These are phyloP conservation scores for Limenitis camilla DNA, from an alignment of 2,888 invertebrate genomes.

Conservation along the genomic window DNA sequence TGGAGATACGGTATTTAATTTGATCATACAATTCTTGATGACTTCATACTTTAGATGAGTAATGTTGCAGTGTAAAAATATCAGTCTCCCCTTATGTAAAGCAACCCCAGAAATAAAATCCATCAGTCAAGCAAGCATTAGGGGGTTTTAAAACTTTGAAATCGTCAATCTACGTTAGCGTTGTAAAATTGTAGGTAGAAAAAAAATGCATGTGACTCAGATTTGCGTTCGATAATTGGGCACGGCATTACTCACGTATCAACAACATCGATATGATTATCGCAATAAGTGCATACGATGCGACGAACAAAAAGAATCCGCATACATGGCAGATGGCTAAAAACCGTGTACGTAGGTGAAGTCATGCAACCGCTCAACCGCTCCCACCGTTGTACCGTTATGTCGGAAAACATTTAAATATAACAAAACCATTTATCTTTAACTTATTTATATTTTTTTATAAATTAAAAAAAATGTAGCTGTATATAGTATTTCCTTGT, in stretches of 20 bases:
- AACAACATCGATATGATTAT: slow-evolving; percentile 10
- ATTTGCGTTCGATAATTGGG: slow-evolving; percentile 5
- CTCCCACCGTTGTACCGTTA: slow-evolving; percentile 40
- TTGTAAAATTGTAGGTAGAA: slow-evolving; percentile 13
- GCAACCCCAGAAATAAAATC: neutral
- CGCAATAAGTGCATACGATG: slow-evolving; percentile 5
- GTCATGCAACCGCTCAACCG: slow-evolving; percentile 39
- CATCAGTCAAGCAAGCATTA: neutral
- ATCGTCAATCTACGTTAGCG: neutral
- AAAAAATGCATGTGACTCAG: slow-evolving; percentile 4
- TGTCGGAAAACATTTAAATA: slow-evolving; percentile 26
- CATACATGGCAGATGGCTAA: slow-evolving; percentile 26
- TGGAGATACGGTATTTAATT: slow-evolving; percentile 46
- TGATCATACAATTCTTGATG: slow-evolving; percentile 20
- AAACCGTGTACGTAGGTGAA: slow-evolving; percentile 38
- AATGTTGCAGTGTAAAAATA: neutral
- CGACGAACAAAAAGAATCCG: slow-evolving; percentile 23
- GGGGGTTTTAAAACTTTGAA: too few relatives aligned
- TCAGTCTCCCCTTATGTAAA: neutral
- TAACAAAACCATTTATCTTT: slow-evolving; percentile 8
- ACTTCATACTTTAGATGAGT: neutral
- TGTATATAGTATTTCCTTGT: neutral
- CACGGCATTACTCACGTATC: slow-evolving; percentile 7
- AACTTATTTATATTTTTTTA: neutral
- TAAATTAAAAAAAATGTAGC: too few relatives aligned